These are phyloP conservation scores for Ceratitis capitata DNA, from an alignment of 1,140 invertebrate species.

Conservation along the genomic window DNA sequence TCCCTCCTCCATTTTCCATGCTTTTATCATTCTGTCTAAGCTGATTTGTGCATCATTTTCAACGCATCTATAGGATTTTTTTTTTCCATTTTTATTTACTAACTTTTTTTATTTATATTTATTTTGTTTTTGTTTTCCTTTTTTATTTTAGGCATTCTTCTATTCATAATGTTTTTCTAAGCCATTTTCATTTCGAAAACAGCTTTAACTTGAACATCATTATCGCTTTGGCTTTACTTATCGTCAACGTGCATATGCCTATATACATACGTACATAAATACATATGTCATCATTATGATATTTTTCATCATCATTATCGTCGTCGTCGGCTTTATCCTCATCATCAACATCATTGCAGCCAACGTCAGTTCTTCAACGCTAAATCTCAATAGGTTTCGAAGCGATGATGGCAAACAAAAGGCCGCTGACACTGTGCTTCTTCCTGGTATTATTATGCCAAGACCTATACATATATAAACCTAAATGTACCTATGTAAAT, in stretches of 20 bases:
- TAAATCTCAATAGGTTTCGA: neutral
- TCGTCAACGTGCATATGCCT: neutral
- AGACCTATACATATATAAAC: too few species aligned
- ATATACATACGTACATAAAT: neutral
- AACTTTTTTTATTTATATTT: neutral
- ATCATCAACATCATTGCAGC: neutral
- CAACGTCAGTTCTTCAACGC: neutral
- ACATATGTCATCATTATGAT: neutral
- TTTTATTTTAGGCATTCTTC: neutral
- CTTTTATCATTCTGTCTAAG: neutral
- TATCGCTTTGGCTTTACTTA: neutral
- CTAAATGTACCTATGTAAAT: too few species aligned
- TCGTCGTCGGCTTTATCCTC: neutral
- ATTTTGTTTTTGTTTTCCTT: neutral
- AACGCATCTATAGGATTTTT: neutral
- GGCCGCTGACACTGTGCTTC: constrained; percentile 24
- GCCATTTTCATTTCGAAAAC: neutral
- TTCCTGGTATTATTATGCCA: constrained; percentile 33
- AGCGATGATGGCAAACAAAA: constrained; percentile 18
- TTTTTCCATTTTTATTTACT: neutral
- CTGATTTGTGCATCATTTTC: neutral
- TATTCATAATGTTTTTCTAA: neutral
- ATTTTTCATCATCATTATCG: neutral
- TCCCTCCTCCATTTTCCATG: too few species aligned
- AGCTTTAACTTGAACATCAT: neutral